Percentiles rank a stretch among this genome's conserved stretches.
phyloP scores from a whole-genome alignment of 2,113 vertebrate species.

The Peromyscus polionotus region DNA sequence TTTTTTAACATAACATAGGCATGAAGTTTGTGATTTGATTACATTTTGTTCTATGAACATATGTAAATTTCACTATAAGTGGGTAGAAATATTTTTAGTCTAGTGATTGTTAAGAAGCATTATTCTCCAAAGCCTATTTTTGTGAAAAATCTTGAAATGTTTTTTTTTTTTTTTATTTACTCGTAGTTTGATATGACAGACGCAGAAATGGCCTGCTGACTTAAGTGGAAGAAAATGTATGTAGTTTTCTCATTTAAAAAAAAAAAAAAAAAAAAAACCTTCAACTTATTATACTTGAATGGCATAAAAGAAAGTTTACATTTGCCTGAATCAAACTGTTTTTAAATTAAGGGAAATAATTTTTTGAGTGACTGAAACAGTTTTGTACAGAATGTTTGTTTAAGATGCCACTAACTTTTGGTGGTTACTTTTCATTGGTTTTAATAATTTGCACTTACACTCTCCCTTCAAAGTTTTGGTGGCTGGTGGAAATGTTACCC shows the following conservation, averaged over 20 bases:
- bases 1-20: slow-evolving; percentile 58
- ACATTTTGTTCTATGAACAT: slow-evolving; percentile 43
- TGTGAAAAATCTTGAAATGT: slow-evolving; percentile 7
- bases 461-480: neutral
- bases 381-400: slow-evolving; percentile 17
- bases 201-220: slow-evolving; percentile 49
- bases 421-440: neutral
- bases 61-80: slow-evolving; percentile 67
- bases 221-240: slow-evolving; percentile 63
- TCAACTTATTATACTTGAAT: slow-evolving; percentile 43
- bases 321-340: slow-evolving; percentile 65
- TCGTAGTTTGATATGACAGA: slow-evolving; percentile 47
- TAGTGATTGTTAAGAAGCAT: slow-evolving; percentile 59
- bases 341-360: slow-evolving; percentile 56
- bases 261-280: neutral
- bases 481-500: neutral
- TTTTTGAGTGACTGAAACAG: slow-evolving; percentile 33
- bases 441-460: neutral
- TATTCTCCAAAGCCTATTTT: slow-evolving; percentile 72
- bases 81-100: slow-evolving; percentile 70
- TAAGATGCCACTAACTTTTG: slow-evolving; percentile 8
- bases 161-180: slow-evolving; percentile 33
- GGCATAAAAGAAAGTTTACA: slow-evolving; percentile 58
- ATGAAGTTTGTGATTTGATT: slow-evolving; percentile 58
- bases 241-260: slow-evolving; percentile 8